Evolutionary conservation across 2,113 vertebrate genomes (phyloP).

Genomic region (Camelus bactrianus): DNA sequence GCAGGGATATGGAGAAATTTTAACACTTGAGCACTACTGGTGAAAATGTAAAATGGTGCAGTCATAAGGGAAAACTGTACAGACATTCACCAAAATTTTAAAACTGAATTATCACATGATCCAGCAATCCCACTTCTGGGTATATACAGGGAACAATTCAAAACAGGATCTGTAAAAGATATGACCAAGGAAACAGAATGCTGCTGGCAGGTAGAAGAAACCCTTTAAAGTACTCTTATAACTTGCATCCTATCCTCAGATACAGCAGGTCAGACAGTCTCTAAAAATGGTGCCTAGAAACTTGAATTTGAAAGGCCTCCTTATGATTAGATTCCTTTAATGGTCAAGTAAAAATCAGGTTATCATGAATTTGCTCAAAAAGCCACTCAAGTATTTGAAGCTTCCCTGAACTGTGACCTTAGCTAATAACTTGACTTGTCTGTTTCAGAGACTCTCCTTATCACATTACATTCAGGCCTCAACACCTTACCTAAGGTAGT

Average conservation of each 20-base stretch:
- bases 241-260: background rate
- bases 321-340: background rate
- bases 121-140: background rate
- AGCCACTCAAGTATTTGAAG: background rate
- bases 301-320: background rate
- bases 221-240: background rate
- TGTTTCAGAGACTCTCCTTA: background rate
- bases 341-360: background rate
- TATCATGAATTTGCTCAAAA: background rate
- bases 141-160: background rate
- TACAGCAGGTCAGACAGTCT: background rate
- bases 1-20: background rate
- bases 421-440: background rate
- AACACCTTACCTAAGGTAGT: background rate
- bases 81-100: background rate
- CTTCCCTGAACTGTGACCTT: background rate
- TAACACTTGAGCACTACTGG: background rate
- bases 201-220: background rate
- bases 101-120: background rate
- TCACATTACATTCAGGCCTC: background rate
- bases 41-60: background rate
- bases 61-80: background rate
- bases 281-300: background rate
- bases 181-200: background rate
- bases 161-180: background rate